Conservation (phyloP, 2,888 invertebrate genomes). For the Drosophila anomalipes region DNA sequence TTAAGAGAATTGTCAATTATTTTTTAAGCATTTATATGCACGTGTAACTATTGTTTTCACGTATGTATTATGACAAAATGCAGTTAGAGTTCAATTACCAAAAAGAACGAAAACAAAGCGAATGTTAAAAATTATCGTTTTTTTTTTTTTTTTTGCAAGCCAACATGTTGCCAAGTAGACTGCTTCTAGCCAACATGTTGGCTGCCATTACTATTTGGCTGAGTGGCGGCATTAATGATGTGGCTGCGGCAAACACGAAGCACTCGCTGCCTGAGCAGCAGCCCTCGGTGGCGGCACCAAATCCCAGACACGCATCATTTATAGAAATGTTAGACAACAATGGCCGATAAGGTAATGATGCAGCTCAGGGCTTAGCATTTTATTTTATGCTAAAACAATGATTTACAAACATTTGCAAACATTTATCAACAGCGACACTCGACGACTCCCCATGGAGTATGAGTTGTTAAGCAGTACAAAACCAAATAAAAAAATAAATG, state of each 20-base stretch:
- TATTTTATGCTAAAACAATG: conserved; percentile 29
- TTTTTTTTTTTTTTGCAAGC: conserved; percentile 12
- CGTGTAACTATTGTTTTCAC: not conserved
- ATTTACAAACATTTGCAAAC: conserved; percentile 65
- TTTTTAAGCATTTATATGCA: not conserved
- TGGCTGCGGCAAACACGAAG: conserved; percentile 4
- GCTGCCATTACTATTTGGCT: conserved; percentile 23
- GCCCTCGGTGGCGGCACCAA: conserved; percentile 10
- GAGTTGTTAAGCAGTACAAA: not conserved
- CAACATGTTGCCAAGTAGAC: conserved; percentile 59
- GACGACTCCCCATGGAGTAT: conserved; percentile 15
- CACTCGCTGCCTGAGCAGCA: conserved; percentile 5
- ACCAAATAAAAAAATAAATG: not conserved
- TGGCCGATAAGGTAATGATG: conserved; percentile 32
- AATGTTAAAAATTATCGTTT: not conserved
- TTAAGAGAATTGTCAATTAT: not conserved
- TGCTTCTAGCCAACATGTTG: conserved; percentile 59
- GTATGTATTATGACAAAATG: not conserved
- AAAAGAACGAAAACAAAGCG: not conserved
- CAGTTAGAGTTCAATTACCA: not conserved
- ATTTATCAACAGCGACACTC: conserved; percentile 45
- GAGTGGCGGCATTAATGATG: conserved; percentile 33
- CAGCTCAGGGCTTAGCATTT: conserved; percentile 5
- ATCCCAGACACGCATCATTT: conserved; percentile 39
- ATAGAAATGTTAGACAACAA: conserved; percentile 51